A percentile compares a stretch with the other conserved stretches of the same genome.
These are phyloP conservation scores for Anorthoa munda DNA, from an alignment of 2,888 invertebrate species.

Conservation along the genomic window DNA sequence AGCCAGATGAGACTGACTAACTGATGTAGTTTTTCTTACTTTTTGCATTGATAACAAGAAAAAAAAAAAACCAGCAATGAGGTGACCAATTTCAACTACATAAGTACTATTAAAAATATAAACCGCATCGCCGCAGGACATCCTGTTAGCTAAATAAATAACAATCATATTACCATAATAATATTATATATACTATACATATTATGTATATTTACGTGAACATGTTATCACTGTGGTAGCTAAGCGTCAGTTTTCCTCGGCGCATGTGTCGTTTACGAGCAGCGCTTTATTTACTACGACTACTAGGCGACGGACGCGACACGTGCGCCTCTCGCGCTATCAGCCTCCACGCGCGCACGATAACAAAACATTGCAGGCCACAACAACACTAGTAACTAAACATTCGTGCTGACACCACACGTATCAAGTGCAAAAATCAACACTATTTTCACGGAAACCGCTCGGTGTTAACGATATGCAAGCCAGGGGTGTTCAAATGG, in stretches of 20 bases:
- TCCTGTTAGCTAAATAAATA: slow-evolving; percentile 39
- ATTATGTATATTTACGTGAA: slow-evolving; percentile 40
- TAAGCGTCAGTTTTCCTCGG: slow-evolving; percentile 50
- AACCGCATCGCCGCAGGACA: slow-evolving; percentile 9
- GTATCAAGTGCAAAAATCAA: slow-evolving; percentile 46
- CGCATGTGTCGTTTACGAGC: slow-evolving; percentile 68
- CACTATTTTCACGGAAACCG: slow-evolving; percentile 41
- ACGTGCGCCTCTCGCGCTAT: slow-evolving; percentile 76
- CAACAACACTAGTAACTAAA: slow-evolving; percentile 65
- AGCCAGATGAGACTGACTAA: not conserved
- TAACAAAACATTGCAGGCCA: slow-evolving; percentile 70
- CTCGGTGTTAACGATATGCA: slow-evolving; percentile 66
- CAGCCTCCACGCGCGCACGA: slow-evolving; percentile 72
- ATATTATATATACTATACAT: too few species aligned
- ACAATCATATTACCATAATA: slow-evolving; percentile 32
- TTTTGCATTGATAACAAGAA: not conserved
- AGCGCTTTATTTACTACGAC: slow-evolving; percentile 77
- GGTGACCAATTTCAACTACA: slow-evolving; percentile 1
- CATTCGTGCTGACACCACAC: slow-evolving; percentile 50
- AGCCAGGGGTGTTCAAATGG: slow-evolving; percentile 71
- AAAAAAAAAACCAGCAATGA: not conserved
- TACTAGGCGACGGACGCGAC: slow-evolving; percentile 69
- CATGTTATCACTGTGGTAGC: slow-evolving; percentile 22
- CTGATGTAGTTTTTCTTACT: not conserved
- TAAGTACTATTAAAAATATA: slow-evolving; percentile 8